Base-by-base conservation (phyloP, 2,797 vertebrate species). In the Rousettus madagascariensis region DNA sequence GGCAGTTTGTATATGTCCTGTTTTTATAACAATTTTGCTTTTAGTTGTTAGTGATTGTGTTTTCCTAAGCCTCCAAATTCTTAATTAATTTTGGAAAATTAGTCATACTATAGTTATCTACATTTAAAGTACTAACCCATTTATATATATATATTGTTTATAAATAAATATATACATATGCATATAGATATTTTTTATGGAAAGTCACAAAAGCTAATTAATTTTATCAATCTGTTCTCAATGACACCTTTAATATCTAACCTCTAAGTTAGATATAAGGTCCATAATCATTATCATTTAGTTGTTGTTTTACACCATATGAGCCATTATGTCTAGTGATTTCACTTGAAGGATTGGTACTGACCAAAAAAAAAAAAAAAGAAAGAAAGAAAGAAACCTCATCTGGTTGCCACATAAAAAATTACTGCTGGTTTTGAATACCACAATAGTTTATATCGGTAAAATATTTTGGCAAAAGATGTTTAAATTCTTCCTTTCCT, bases 381-480 rank as follows among this genome's bases (percentile, higher is more conserved):
- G n/a, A n/a, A n/a, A n/a, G 33, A 1, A 49, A 2, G 11, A 46
- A 49, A 49, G 15, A 49, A 69, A 68, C 2, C 12, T 91, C 8
- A n/a, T 53, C 13, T 86, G 51, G 12, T 71, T 90, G 68, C 6
- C 46, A 43, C 0, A 84, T 66, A 61, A 74, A 92, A 94, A 85
- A 30, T 22, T 66, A 38, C 11, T 78, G 43, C 19, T 38, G 8
- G 3, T 82, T 43, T 97, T 95, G 55, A 28, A 77, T 79, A 49
- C 26, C 74, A 92, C 16, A 96, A 94, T 95, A 96, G 41, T 33
- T 98, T 92, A 95, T 85, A 88, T 94, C 63, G 93, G 28, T 72
- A 97, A 97, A 96, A 92, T 87, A 85, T 5, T 72, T 94, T 33
- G 92, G 71, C 96, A 61, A 96, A 96, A 95, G 6, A 11, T 33